Evolutionary conservation across 1,140 invertebrate genomes (phyloP).

Genomic region (Drosophila biarmipes): DNA sequence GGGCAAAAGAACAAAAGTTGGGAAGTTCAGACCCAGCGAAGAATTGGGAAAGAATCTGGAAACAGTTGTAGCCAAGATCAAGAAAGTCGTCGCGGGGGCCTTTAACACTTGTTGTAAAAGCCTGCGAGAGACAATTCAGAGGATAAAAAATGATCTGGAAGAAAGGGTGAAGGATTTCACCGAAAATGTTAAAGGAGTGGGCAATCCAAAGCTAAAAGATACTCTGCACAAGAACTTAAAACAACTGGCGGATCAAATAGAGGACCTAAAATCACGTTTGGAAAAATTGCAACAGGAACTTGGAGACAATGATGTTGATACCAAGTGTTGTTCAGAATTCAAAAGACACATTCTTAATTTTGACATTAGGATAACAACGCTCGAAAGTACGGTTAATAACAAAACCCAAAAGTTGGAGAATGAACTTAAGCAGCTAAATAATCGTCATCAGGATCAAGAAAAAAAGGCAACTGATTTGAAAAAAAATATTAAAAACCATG

Average conservation of each 20-base stretch:
- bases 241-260: conserved; percentile 4
- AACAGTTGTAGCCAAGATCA: conserved; percentile 24
- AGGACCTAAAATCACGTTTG: background rate
- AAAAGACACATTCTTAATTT: background rate
- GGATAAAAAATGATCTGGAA: conserved; percentile 15
- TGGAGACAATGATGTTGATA: background rate
- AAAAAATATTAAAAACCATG: background rate
- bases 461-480: background rate
- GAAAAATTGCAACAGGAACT: conserved; percentile 19
- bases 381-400: background rate
- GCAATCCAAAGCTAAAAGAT: background rate
- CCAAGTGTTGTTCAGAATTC: conserved; percentile 23
- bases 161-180: background rate
- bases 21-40: background rate
- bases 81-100: background rate
- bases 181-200: background rate
- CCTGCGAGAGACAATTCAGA: conserved; percentile 1
- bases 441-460: conserved; percentile 15
- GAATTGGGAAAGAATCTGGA: conserved; percentile 45
- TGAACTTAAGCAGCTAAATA: conserved; percentile 6
- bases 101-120: conserved; percentile 36
- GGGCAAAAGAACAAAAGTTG: background rate
- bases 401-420: conserved; percentile 1
- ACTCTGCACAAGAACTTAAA: background rate
- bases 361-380: background rate